Conservation (phyloP, 2,888 invertebrate genomes). For the Craniophora ligustri region DNA sequence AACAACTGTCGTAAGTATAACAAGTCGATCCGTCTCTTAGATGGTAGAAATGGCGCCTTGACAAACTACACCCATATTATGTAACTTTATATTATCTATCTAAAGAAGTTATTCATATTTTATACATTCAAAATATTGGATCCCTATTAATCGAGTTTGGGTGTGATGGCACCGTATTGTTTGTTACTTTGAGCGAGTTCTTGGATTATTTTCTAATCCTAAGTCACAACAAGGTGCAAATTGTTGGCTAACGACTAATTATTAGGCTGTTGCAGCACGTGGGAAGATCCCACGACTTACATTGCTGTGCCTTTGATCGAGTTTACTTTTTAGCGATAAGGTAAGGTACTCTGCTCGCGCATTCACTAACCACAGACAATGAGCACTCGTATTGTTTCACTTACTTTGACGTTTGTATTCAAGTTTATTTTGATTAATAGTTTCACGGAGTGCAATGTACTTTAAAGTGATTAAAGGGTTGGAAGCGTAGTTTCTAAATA, state of each 20-base stretch:
- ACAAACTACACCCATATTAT: conserved; percentile 50
- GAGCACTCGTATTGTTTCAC: conserved; percentile 65
- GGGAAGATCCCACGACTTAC: conserved; percentile 80
- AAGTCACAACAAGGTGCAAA: conserved; percentile 66
- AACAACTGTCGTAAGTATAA: conserved; percentile 58
- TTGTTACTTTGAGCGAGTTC: not conserved
- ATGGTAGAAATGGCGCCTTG: conserved; percentile 42
- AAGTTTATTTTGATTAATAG: conserved; percentile 63
- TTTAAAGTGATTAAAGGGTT: conserved; percentile 55
- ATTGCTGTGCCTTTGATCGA: conserved; percentile 69
- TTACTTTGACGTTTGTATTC: conserved; percentile 59
- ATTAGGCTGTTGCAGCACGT: conserved; percentile 70
- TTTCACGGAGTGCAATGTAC: conserved; percentile 63
- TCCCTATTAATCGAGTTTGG: conserved; percentile 5
- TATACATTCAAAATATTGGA: conserved; percentile 12
- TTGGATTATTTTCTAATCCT: conserved; percentile 46
- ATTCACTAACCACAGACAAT: conserved; percentile 64
- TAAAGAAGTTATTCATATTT: conserved; percentile 22
- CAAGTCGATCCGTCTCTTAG: conserved; percentile 58
- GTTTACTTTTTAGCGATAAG: conserved; percentile 77
- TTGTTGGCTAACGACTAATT: conserved; percentile 78
- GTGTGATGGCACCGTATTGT: no score
- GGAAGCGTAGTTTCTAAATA: conserved; percentile 51
- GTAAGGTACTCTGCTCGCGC: conserved; percentile 66
- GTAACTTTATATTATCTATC: conserved; percentile 32